These are phyloP conservation scores for Nyleta sp. DNA, from an alignment of 2,888 invertebrate species.

Conservation along the genomic window DNA sequence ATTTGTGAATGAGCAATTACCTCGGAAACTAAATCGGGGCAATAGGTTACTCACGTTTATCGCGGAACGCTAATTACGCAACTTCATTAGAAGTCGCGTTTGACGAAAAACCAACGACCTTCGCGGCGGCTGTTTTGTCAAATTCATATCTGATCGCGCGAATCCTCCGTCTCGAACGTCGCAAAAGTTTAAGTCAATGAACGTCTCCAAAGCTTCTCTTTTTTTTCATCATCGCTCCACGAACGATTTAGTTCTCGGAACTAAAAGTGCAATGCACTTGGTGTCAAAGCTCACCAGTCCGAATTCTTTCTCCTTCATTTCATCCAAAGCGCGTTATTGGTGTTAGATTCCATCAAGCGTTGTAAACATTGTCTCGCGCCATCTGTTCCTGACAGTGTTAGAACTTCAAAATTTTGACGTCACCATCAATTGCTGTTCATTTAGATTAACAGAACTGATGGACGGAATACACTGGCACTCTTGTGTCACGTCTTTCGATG, in stretches of 20 bases:
- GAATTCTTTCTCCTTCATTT: constrained; percentile 46
- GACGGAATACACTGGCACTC: constrained; percentile 7
- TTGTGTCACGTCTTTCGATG: too few relatives aligned
- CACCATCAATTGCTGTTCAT: constrained; percentile 44
- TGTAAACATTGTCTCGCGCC: constrained; percentile 20
- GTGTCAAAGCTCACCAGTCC: constrained; percentile 37
- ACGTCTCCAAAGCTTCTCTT: constrained; percentile 10
- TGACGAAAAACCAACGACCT: not conserved
- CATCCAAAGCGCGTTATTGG: constrained; percentile 33
- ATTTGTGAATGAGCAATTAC: not conserved
- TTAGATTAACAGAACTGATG: constrained; percentile 35
- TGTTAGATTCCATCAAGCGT: constrained; percentile 46
- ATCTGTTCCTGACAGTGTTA: constrained; percentile 26
- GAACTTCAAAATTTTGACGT: constrained; percentile 52
- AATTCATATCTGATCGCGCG: not conserved
- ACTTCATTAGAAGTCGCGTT: not conserved
- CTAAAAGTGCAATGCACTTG: constrained; percentile 51
- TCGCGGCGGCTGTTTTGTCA: not conserved
- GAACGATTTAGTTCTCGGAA: constrained; percentile 43
- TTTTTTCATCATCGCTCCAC: constrained; percentile 33
- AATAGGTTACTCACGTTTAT: constrained; percentile 1
- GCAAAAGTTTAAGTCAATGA: constrained; percentile 31
- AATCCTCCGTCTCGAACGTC: constrained; percentile 9
- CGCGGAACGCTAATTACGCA: not conserved
- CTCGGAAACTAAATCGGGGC: not conserved